phyloP scores from a whole-genome alignment of 2,797 vertebrate species.

The Micrastur ruficollis region DNA sequence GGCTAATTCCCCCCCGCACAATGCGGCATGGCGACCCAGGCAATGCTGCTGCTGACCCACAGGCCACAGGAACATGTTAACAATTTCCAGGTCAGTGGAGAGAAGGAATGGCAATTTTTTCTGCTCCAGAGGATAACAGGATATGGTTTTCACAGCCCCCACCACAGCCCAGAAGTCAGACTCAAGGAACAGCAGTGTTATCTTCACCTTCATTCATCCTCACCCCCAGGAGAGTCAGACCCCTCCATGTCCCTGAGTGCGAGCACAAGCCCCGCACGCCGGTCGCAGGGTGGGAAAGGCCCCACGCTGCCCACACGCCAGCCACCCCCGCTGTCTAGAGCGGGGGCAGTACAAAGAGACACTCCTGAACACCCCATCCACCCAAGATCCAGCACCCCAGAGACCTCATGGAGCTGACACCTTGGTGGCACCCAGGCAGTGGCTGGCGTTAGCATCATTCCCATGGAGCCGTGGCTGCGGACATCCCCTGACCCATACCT shows the following conservation, averaged over 20 bases:
- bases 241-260: fast-evolving
- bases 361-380: background rate
- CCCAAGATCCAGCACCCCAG: fast-evolving
- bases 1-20: background rate
- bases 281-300: background rate
- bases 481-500: background rate
- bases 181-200: background rate
- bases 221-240: background rate
- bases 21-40: background rate
- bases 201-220: background rate
- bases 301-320: fast-evolving
- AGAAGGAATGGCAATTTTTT: conserved; percentile 31
- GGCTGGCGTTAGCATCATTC: fast-evolving
- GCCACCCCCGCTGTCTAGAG: background rate
- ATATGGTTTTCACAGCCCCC: background rate
- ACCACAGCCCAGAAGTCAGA: background rate
- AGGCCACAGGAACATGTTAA: background rate
- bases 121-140: background rate
- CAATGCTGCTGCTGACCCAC: conserved; percentile 4
- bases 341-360: background rate
- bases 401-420: background rate
- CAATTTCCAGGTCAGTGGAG: conserved; percentile 50
- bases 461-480: fast-evolving
- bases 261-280: background rate
- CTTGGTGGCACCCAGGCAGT: background rate